Conservation (phyloP, 2,888 invertebrate genomes). For the Halictus quadricinctus region DNA sequence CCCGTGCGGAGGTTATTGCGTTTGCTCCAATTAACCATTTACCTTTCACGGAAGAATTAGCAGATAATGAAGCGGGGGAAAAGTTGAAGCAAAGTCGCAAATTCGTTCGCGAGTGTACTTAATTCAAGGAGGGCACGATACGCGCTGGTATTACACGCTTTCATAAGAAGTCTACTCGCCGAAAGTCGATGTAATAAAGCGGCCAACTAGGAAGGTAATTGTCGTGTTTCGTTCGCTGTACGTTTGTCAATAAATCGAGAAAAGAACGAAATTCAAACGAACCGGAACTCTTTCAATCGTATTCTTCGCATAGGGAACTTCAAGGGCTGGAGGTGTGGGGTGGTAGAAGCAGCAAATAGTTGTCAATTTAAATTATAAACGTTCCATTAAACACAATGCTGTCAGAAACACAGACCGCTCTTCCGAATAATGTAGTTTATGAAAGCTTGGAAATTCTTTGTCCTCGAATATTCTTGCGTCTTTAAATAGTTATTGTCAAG, state of each 20-base stretch:
- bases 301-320: background rate
- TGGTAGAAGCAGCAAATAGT: background rate
- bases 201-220: conserved; percentile 13
- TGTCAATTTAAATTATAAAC: background rate
- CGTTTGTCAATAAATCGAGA: conserved; percentile 22
- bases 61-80: conserved; percentile 36
- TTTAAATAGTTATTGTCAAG: background rate
- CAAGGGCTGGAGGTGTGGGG: background rate
- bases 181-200: conserved; percentile 13
- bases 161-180: conserved; percentile 20
- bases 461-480: background rate
- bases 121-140: conserved; percentile 34
- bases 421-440: background rate
- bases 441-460: background rate
- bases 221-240: conserved; percentile 27
- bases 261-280: conserved; percentile 26
- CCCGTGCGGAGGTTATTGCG: conserved; percentile 28
- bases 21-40: conserved; percentile 42
- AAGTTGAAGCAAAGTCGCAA: conserved; percentile 44
- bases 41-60: conserved; percentile 39
- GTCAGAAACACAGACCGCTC: background rate
- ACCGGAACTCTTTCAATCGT: background rate
- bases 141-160: conserved; percentile 32
- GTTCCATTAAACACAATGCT: background rate
- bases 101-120: conserved; percentile 39